Conservation (phyloP, 2,888 invertebrate species). For the Eudasyphora cyanicolor region DNA sequence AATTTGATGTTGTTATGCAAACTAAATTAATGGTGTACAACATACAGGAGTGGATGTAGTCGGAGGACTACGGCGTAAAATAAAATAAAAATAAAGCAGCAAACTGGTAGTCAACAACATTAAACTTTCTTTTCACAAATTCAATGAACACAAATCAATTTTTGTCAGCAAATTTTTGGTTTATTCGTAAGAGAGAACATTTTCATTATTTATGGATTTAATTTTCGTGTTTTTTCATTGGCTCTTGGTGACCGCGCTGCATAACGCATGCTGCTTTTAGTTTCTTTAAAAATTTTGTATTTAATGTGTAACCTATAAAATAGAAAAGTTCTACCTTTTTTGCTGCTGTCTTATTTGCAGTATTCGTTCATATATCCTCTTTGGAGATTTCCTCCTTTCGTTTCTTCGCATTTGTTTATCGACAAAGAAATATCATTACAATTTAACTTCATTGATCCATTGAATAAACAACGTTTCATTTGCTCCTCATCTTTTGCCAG, state of each 20-base stretch:
- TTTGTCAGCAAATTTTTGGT: too few relatives aligned
- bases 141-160: too few relatives aligned
- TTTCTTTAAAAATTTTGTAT: too few relatives aligned
- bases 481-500: neutral
- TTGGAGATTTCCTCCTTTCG: neutral
- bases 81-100: neutral
- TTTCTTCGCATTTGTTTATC: slow-evolving; percentile 47
- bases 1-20: slow-evolving; percentile 52
- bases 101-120: too few relatives aligned
- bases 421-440: slow-evolving; percentile 62
- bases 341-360: neutral
- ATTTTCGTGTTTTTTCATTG: too few relatives aligned
- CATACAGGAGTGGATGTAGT: slow-evolving; percentile 22
- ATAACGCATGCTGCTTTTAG: too few relatives aligned
- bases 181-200: too few relatives aligned
- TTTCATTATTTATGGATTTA: too few relatives aligned
- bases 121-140: too few relatives aligned
- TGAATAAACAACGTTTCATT: slow-evolving; percentile 52
- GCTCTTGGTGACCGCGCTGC: too few relatives aligned
- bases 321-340: neutral
- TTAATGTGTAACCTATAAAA: slow-evolving; percentile 30
- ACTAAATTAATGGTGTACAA: slow-evolving; percentile 59
- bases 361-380: neutral
- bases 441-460: slow-evolving; percentile 59
- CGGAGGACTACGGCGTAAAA: slow-evolving; percentile 4